Conservation (phyloP, 1,140 invertebrate genomes). For the Pogonognathellus flavescens region DNA sequence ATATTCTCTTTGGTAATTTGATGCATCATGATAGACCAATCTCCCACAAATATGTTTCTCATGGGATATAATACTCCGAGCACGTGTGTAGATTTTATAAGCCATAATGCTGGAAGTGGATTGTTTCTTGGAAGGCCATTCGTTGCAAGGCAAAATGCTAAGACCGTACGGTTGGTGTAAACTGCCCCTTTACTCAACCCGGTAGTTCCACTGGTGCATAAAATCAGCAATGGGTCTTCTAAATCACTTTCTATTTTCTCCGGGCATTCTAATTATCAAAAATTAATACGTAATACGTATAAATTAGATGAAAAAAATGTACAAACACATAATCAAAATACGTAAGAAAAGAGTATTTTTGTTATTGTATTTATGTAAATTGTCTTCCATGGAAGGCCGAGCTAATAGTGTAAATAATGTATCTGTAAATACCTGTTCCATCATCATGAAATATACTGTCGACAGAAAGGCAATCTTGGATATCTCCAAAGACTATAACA, state of each 20-base stretch:
- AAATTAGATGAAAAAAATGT: no score
- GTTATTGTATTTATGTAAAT: no score
- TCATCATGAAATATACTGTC: conserved; percentile 57
- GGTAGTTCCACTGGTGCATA: conserved; percentile 65
- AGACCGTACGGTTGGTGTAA: conserved; percentile 60
- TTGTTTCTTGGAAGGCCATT: conserved; percentile 56
- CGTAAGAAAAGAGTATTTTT: no score
- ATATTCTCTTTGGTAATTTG: conserved; percentile 66
- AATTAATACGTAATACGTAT: no score
- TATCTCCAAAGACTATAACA: conserved; percentile 59
- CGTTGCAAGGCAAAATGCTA: conserved; percentile 57
- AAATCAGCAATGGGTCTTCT: conserved; percentile 60
- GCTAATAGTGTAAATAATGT: background rate
- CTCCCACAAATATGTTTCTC: conserved; percentile 60
- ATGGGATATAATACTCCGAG: conserved; percentile 64
- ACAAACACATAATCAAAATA: no score
- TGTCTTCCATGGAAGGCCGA: no score
- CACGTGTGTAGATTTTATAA: conserved; percentile 63
- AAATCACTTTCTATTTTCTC: conserved; percentile 16
- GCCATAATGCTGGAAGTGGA: conserved; percentile 52
- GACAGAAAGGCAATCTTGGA: conserved; percentile 47
- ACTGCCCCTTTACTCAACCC: conserved; percentile 63
- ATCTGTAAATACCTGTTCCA: conserved; percentile 53
- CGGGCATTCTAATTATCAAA: conserved; percentile 57
- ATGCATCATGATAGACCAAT: conserved; percentile 65